Evolutionary conservation across 2,113 vertebrate genomes (phyloP), one percentile per base, ranked within the genome.

Genomic region (Theristicus caerulescens): DNA sequence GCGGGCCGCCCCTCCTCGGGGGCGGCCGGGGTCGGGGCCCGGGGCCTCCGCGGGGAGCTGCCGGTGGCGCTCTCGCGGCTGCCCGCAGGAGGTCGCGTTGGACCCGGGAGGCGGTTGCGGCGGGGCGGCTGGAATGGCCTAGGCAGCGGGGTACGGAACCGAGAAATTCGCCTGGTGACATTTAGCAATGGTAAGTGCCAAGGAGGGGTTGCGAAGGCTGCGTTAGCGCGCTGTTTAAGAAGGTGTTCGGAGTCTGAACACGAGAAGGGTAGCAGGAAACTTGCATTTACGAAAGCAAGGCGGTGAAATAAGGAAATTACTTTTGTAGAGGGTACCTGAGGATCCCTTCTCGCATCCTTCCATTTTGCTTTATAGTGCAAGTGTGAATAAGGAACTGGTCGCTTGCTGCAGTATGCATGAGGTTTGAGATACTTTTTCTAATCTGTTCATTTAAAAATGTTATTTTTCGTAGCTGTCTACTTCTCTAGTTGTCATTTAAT

Each of bases 101-200:
- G 21, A 46, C 4, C 10, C n/a, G n/a, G 2, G 51, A 14, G 26
- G 29, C 21, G 11, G 54, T 0, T 2, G 51, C 3, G 25, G 32
- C 42, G 1, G 36, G 40, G 85, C 36, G 16, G 47, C 2, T 9
- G 91, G 4, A 47, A 8, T 18, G 79, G 74, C 74, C 70, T 11
- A 4, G 70, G 1, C 38, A 5, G 18, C 6, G 3, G 67, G 24
- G 15, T 4, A 3, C 20, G 26, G 82, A 31, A 3, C 3, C 15
- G 1, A 71, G 64, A 16, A 6, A 26, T n/a, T 20, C 3, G 31
- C 15, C 66, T 8, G 57, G 61, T 57, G 40, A 10, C 71, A 0
- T 47, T 22, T 10, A 22, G 52, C 15, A 1, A 14, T 15, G 15
- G 44, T 44, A 14, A 47, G 61, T 19, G 52, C 29, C 34, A 1